phyloP scores from a whole-genome alignment of 2,888 invertebrate genomes.

The Rhingia rostrata region DNA sequence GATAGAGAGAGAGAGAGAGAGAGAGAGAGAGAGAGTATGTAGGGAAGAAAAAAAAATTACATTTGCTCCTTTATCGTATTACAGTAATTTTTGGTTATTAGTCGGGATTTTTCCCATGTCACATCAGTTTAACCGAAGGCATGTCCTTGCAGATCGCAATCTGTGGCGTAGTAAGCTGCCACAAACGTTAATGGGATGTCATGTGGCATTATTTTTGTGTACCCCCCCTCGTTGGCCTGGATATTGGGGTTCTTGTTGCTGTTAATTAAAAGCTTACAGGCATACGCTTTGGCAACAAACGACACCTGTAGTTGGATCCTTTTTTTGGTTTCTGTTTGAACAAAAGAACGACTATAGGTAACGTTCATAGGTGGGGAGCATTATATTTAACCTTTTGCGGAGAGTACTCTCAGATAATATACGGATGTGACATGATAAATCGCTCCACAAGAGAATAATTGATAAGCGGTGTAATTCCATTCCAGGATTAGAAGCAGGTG shows the following conservation, averaged over 20 bases:
- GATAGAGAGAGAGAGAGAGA: no score
- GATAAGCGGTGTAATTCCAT: slow-evolving; percentile 70
- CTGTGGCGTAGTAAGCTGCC: slow-evolving; percentile 46
- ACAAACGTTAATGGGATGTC: slow-evolving; percentile 62
- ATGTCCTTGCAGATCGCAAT: slow-evolving; percentile 26
- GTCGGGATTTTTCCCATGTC: slow-evolving; percentile 60
- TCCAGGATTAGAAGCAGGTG: slow-evolving; percentile 62
- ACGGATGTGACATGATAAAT: slow-evolving; percentile 62
- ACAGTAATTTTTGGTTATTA: slow-evolving; percentile 63
- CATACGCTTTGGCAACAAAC: slow-evolving; percentile 48
- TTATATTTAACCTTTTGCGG: slow-evolving; percentile 59
- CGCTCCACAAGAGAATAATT: slow-evolving; percentile 66
- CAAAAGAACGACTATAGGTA: not conserved
- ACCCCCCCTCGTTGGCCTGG: not conserved
- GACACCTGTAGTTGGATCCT: slow-evolving; percentile 58
- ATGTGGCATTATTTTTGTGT: slow-evolving; percentile 25
- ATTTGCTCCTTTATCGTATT: slow-evolving; percentile 50
- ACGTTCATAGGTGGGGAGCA: slow-evolving; percentile 5
- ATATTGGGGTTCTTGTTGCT: slow-evolving; percentile 26
- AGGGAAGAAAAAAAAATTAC: slow-evolving; percentile 43
- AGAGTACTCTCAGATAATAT: not conserved
- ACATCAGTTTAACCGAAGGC: slow-evolving; percentile 43
- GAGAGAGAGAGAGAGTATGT: not conserved
- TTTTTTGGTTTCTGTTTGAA: slow-evolving; percentile 12
- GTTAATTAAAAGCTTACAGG: slow-evolving; percentile 70